These are phyloP conservation scores for Tiliacea citrago DNA, from an alignment of 2,888 invertebrate species.

Conservation along the genomic window DNA sequence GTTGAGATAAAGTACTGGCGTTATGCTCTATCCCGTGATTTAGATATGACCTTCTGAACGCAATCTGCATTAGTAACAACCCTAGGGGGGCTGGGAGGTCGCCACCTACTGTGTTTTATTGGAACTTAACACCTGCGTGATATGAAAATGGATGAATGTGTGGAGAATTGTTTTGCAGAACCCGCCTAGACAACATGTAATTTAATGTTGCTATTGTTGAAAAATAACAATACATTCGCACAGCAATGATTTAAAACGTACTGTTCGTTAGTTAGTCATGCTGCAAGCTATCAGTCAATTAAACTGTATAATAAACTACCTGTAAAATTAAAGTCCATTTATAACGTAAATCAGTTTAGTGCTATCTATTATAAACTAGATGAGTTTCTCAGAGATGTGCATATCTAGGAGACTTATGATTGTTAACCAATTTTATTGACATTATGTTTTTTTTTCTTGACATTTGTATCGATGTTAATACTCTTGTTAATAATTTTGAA, in stretches of 20 bases:
- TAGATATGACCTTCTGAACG: constrained; percentile 88
- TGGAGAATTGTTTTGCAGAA: constrained; percentile 37
- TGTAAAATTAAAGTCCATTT: too few species aligned
- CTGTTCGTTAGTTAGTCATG: not conserved
- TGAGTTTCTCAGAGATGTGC: too few species aligned
- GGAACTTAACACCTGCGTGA: constrained; percentile 76
- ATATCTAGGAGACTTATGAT: too few species aligned
- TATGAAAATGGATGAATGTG: constrained; percentile 67
- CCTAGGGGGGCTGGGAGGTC: constrained; percentile 65
- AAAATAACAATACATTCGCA: constrained; percentile 30
- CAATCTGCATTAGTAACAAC: constrained; percentile 86
- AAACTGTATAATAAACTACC: too few species aligned
- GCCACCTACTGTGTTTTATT: constrained; percentile 70
- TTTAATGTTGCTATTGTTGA: constrained; percentile 44
- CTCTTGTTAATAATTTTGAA: too few species aligned
- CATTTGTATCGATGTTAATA: too few species aligned
- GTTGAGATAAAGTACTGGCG: constrained; percentile 87
- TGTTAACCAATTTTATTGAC: too few species aligned
- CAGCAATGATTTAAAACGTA: not conserved
- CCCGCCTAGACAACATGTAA: constrained; percentile 31
- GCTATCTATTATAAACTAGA: too few species aligned
- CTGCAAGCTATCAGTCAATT: too few species aligned
- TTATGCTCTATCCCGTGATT: constrained; percentile 86
- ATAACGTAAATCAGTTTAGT: too few species aligned
- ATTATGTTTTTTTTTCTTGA: too few species aligned